phyloP scores from a whole-genome alignment of 2,888 invertebrate species.

The Steinernema carpocapsae region DNA sequence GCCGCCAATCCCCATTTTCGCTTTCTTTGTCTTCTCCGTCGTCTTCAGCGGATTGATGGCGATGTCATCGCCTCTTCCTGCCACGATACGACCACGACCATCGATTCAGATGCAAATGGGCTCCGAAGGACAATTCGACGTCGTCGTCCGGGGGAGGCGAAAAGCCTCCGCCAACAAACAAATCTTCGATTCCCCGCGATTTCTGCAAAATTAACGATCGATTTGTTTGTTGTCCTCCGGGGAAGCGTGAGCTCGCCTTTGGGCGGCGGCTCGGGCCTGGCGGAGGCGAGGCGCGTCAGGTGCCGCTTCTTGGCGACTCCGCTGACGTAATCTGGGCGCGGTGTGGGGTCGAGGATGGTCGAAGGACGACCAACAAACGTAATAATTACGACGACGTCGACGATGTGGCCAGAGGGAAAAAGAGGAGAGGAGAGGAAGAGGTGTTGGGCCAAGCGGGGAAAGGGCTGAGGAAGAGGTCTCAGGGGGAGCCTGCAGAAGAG shows the following conservation, averaged over 20 bases:
- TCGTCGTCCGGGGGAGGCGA: constrained; percentile 1
- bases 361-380: constrained; percentile 1
- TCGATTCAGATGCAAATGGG: constrained; percentile 9
- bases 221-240: constrained; percentile 11
- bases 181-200: constrained; percentile 8
- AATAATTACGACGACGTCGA: constrained; percentile 16
- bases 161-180: constrained; percentile 1
- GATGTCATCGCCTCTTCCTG: constrained; percentile 25
- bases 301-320: constrained; percentile 10
- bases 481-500: neutral
- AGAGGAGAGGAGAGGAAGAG: neutral
- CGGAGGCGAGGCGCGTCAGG: neutral
- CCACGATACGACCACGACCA: neutral
- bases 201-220: constrained; percentile 1
- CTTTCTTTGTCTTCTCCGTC: constrained; percentile 1
- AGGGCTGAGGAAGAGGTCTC: neutral
- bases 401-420: constrained; percentile 8
- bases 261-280: neutral
- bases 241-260: neutral
- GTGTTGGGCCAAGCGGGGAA: neutral
- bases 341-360: neutral
- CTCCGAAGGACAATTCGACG: neutral
- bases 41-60: constrained; percentile 15
- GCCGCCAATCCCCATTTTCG: constrained; percentile 19
- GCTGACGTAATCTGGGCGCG: neutral